Evolutionary conservation across 2,797 vertebrate species (phyloP).

Genomic region (Streptopelia turtur): DNA sequence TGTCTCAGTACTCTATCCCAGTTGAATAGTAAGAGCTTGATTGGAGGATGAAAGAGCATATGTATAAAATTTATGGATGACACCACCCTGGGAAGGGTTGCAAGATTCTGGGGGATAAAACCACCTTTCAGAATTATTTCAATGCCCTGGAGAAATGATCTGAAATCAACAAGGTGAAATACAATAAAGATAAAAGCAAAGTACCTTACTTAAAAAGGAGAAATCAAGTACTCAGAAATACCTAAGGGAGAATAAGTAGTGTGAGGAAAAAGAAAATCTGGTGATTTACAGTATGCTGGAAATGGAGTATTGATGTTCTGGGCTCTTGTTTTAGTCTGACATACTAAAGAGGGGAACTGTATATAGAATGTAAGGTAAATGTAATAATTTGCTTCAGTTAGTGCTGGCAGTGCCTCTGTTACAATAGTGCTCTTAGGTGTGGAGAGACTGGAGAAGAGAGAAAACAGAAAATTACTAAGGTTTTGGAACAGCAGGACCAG

Average conservation of each 20-base stretch:
- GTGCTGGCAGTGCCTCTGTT: neutral
- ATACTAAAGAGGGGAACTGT: neutral
- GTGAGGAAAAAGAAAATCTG: neutral
- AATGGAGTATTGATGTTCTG: neutral
- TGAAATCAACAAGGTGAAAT: neutral
- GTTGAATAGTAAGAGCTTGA: neutral
- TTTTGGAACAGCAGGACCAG: neutral
- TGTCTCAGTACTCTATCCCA: neutral
- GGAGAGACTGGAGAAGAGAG: neutral
- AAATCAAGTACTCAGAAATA: neutral
- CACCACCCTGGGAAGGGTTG: neutral
- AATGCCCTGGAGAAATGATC: neutral
- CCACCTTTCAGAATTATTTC: neutral
- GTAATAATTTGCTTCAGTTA: neutral
- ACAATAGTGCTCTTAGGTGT: neutral
- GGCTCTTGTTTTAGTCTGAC: neutral
- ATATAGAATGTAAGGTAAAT: neutral
- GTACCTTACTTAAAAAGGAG: neutral
- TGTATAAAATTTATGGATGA: neutral
- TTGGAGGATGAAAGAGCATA: neutral
- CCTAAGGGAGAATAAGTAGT: neutral
- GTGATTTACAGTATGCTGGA: neutral
- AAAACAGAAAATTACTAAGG: neutral
- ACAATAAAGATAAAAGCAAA: neutral
- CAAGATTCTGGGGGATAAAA: neutral